A percentile compares a stretch with the other conserved stretches of the same genome.
Evolutionary conservation across 2,113 vertebrate species (phyloP).

Genomic region (Bostrychus sinensis): DNA sequence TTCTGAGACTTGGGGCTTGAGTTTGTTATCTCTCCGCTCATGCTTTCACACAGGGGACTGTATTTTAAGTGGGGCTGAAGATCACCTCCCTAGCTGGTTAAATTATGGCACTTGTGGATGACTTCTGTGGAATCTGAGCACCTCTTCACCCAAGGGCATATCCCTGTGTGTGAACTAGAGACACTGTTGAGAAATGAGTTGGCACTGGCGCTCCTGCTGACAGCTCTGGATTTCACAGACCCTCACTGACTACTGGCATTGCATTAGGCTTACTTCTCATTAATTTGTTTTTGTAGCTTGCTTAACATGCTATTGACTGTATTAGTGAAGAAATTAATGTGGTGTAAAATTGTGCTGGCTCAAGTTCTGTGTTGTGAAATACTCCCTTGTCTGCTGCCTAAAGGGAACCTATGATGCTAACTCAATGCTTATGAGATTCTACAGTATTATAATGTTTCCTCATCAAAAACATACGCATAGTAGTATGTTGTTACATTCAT

Average conservation of each 20-base stretch:
- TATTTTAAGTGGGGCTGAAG: conserved; percentile 52
- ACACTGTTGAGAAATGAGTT: conserved; percentile 47
- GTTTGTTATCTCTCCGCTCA: conserved; percentile 21
- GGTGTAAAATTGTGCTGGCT: conserved; percentile 71
- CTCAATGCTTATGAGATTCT: too few relatives aligned
- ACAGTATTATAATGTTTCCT: too few relatives aligned
- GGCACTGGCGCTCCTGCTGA: conserved; percentile 58
- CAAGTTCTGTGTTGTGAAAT: conserved; percentile 48
- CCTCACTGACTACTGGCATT: conserved; percentile 21
- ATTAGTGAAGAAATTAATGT: conserved; percentile 67
- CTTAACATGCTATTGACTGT: conserved; percentile 71
- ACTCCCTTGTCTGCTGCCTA: conserved; percentile 66
- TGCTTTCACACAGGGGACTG: conserved; percentile 36
- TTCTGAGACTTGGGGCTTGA: conserved; percentile 15
- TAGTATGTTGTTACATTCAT: too few relatives aligned
- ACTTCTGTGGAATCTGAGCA: conserved; percentile 50
- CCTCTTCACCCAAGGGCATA: conserved; percentile 45
- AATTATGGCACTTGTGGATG: conserved; percentile 48
- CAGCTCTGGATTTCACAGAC: conserved; percentile 44
- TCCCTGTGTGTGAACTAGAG: conserved; percentile 19
- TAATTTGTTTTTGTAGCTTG: conserved; percentile 60
- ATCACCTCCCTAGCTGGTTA: conserved; percentile 34
- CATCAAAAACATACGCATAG: too few relatives aligned
- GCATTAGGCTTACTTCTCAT: conserved; percentile 53
- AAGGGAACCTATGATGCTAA: too few relatives aligned